Base-by-base conservation (phyloP, 2,113 vertebrate genomes). In the Microtus oregoni region DNA sequence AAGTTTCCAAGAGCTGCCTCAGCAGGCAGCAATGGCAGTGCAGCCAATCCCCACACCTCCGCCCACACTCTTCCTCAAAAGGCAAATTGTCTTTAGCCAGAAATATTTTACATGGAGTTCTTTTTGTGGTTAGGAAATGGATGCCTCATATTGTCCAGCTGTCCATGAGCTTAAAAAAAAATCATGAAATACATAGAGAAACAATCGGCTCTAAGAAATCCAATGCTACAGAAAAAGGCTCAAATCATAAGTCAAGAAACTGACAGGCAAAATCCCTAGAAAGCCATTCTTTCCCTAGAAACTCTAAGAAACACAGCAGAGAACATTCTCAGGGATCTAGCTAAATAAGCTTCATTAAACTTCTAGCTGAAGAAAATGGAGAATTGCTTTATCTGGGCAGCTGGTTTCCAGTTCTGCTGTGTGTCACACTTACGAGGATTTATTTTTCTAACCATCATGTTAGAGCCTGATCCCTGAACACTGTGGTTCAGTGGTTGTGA, bases 171-270 rank as follows among this genome's bases (percentile, higher is more conserved):
- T 95, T 41, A 11, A 8, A 63, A 61, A 44, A 75, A 24, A 75
- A 41, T 4, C 7, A 76, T 4, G 38, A 11, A 89, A 73, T 47
- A 28, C 55, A 72, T 19, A 75, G 35, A 86, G 86, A 89, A 92
- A 3, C n/a, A 76, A 86, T 63, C 0, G 15, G 44, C 52, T 61
- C 76, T 89, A 68, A 58, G 20, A 97, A 92, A 63, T 41, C 35
- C 9, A 68, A 2, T 47, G 91, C 75, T 96, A 58, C 3, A 28
- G 81, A 79, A 30, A 90, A 65, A 61, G 4, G 70, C 32, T 88
- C 32, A 94, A 93, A 88, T 87, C 85, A 89, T 22, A 7, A 65
- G 19, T 94, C 78, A 93, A 96, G 58, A 96, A 90, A 88, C 30
- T 52, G 91, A 68, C 20, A 32, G 83, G 32, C 28, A 94, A 89